Conservation (phyloP, 2,797 vertebrate species). For the Pseudotriccus pelzelni region DNA sequence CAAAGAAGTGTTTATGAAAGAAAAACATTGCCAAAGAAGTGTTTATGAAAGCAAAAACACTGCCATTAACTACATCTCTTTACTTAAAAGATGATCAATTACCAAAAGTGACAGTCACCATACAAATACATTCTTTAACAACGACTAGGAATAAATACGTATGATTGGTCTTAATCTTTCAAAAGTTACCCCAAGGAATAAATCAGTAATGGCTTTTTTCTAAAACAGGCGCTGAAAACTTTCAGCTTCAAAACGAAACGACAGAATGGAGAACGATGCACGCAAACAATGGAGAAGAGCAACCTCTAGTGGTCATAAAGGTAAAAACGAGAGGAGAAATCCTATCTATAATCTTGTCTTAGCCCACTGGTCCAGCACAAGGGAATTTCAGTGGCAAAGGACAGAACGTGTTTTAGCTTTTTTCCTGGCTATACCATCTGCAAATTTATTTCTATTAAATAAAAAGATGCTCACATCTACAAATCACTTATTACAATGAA, state of each 20-base stretch:
- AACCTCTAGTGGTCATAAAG: background rate
- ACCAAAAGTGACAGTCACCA: background rate
- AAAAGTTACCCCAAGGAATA: background rate
- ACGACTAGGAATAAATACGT: background rate
- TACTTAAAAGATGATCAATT: background rate
- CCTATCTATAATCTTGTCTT: background rate
- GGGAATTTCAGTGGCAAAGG: background rate
- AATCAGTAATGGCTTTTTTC: background rate
- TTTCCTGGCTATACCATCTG: background rate
- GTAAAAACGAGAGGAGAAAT: background rate
- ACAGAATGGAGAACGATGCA: background rate
- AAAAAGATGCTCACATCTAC: background rate
- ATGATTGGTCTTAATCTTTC: background rate
- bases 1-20: background rate
- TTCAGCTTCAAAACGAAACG: background rate
- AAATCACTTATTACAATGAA: background rate
- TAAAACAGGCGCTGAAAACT: background rate
- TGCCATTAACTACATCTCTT: background rate
- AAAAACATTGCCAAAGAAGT: background rate
- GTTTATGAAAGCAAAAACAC: background rate
- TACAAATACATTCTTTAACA: background rate
- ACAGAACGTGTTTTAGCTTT: fast-evolving
- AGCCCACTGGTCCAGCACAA: background rate
- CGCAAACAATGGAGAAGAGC: background rate
- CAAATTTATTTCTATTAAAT: background rate